phyloP scores from a whole-genome alignment of 2,888 invertebrate species.

The Lasioglossum calceatum region DNA sequence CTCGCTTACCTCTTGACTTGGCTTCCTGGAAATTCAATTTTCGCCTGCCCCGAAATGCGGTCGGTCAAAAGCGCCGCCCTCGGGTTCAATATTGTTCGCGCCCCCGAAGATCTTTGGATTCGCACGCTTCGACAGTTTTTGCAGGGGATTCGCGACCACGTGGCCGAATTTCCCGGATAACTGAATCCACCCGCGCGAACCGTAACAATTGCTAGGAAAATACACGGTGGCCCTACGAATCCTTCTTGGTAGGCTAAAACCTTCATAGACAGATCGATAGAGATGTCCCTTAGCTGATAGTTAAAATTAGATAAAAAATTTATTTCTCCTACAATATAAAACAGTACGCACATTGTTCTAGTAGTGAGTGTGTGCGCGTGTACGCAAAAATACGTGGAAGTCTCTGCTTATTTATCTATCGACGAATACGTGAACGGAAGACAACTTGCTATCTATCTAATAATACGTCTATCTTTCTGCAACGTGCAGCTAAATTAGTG shows the following conservation, averaged over 20 bases:
- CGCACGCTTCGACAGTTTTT: constrained; percentile 52
- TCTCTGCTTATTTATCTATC: neutral
- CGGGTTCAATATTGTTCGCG: constrained; percentile 68
- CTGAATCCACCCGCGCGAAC: neutral
- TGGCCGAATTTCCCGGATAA: neutral
- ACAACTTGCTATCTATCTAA: constrained; percentile 14
- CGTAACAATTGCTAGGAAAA: neutral
- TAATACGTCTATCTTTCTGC: neutral
- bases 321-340: constrained; percentile 42
- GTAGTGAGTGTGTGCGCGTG: neutral
- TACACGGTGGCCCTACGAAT: neutral
- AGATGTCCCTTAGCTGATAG: too few relatives aligned
- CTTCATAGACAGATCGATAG: neutral
- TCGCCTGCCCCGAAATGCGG: constrained; percentile 73
- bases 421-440: constrained; percentile 13
- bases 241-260: neutral
- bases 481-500: neutral
- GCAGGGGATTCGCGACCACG: neutral
- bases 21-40: constrained; percentile 77
- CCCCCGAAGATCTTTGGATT: constrained; percentile 34
- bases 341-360: neutral
- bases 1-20: constrained; percentile 68
- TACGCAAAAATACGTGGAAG: constrained; percentile 3
- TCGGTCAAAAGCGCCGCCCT: constrained; percentile 74
- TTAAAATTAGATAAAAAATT: constrained; percentile 30